These are phyloP conservation scores for Drosophila takahashii DNA, from an alignment of 1,140 invertebrate species.

Conservation along the genomic window DNA sequence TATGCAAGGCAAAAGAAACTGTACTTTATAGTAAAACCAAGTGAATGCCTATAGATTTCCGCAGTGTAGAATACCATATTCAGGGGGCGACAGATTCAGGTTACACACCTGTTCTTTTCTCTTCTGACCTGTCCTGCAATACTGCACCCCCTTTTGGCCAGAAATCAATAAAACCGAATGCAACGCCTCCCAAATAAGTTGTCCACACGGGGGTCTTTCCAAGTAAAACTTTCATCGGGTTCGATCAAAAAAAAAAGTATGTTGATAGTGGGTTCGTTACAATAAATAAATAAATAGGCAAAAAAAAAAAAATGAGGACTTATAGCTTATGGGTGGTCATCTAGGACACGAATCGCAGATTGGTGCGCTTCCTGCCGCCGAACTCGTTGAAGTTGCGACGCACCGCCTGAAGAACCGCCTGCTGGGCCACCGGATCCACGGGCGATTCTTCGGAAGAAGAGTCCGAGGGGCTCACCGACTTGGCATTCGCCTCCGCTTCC, in stretches of 20 bases:
- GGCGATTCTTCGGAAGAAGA: not conserved
- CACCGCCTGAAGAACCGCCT: conserved; percentile 40
- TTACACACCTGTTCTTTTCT: conserved; percentile 64
- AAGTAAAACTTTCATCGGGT: conserved; percentile 19
- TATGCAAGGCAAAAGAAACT: too few relatives aligned
- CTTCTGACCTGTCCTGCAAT: conserved; percentile 34
- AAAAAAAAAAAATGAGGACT: conserved; percentile 55
- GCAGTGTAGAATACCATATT: conserved; percentile 7
- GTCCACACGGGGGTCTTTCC: conserved; percentile 5
- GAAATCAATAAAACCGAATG: conserved; percentile 21
- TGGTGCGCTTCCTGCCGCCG: conserved; percentile 70
- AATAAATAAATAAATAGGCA: conserved; percentile 71
- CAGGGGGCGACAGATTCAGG: conserved; percentile 45
- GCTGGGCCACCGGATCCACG: conserved; percentile 30
- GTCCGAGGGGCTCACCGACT: not conserved
- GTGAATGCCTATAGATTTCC: not conserved
- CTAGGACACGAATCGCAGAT: conserved; percentile 61
- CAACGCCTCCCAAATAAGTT: conserved; percentile 14
- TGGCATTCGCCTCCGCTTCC: not conserved
- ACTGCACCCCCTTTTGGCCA: not conserved
- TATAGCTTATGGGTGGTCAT: not conserved
- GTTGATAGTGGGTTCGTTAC: conserved; percentile 10
- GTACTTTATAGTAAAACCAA: too few relatives aligned
- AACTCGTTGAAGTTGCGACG: conserved; percentile 56
- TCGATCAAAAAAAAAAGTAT: conserved; percentile 30